Base-by-base conservation (phyloP, 1,140 invertebrate genomes). In the Diplogasteroides magnus region DNA sequence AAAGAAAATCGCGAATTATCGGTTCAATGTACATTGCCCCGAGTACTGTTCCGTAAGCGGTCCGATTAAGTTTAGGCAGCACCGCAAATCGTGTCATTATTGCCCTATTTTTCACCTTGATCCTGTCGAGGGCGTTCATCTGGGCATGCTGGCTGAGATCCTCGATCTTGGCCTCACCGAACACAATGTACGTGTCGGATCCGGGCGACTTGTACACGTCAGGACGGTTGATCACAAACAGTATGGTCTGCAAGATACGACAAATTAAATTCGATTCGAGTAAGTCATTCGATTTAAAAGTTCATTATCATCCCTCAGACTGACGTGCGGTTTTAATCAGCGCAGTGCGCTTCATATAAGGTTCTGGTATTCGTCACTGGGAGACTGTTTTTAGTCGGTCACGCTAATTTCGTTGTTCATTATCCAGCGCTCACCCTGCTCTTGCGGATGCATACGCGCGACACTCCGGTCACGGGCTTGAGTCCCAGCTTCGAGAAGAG, bases 101-200 rank as follows among this genome's bases (percentile, higher is more conserved):
- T 11, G 19, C 19, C 19, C 6, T 48, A 48, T 48, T 6, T 48
- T 11, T 31, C 55, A 91, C 90, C 85, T 95, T 95, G 87, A 98
- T 96, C 83, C 96, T 93, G 84, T 98, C 94, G 68, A 94, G 94
- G 61, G 94, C 94, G 55, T 92, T 92, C 82, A 97, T 92, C 84
- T 97, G 94, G 58, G 94, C 94, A 85, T 97, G 94, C 80, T 97
- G 94, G 77, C 91, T 94, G 73, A 98, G 87, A 88, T 98, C 95
- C 87, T 98, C 95, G 82, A 98, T 97, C 89, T 97, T 98, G 25
- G 95, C 94, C 86, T 98, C 95, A 61, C 95, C 95, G 86, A 98
- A 97, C 19, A 98, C 91, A 83, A 98, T 97, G 85, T 97, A 98
- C 11, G 94, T 97, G 85, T 97, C 94, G 15, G 25, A 26, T 61